These are phyloP conservation scores for Pterostichus niger DNA, from an alignment of 2,888 invertebrate genomes.

Conservation along the genomic window DNA sequence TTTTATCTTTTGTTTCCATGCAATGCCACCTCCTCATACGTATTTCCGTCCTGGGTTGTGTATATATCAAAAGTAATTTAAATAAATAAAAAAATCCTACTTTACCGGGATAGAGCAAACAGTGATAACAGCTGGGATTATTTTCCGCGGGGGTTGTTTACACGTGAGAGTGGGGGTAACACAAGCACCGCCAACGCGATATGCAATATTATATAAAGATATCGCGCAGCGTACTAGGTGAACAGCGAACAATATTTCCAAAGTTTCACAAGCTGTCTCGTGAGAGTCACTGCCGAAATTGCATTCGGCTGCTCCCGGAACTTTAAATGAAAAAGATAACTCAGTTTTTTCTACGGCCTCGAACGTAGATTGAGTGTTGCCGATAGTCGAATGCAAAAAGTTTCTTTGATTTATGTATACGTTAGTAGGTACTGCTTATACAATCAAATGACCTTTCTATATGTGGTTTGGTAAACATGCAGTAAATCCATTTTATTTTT, in stretches of 20 bases:
- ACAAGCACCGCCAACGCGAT: constrained; percentile 17
- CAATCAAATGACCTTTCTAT: constrained; percentile 12
- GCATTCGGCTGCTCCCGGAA: constrained; percentile 61
- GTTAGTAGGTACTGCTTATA: constrained; percentile 28
- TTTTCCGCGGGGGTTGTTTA: constrained; percentile 53
- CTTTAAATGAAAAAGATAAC: constrained; percentile 67
- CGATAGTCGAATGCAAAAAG: constrained; percentile 62
- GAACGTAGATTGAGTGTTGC: constrained; percentile 64
- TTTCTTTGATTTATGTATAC: constrained; percentile 57
- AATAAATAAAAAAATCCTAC: constrained; percentile 60
- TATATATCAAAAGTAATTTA: constrained; percentile 61
- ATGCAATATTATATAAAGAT: constrained; percentile 66
- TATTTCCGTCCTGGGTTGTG: constrained; percentile 30
- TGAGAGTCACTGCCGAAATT: constrained; percentile 67
- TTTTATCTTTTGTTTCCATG: constrained; percentile 42
- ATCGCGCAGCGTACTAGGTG: not conserved
- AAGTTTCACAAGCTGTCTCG: constrained; percentile 65
- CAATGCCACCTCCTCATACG: not conserved
- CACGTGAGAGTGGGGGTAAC: not conserved
- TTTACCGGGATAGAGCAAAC: constrained; percentile 39
- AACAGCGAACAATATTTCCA: constrained; percentile 65
- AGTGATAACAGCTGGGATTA: constrained; percentile 63
- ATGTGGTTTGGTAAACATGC: constrained; percentile 29
- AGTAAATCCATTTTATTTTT: constrained; percentile 21
- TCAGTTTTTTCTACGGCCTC: constrained; percentile 62